A percentile compares a stretch with the other conserved stretches of the same genome.
phyloP scores from a whole-genome alignment of 2,888 invertebrate genomes.

The Camptogramma bilineatum region DNA sequence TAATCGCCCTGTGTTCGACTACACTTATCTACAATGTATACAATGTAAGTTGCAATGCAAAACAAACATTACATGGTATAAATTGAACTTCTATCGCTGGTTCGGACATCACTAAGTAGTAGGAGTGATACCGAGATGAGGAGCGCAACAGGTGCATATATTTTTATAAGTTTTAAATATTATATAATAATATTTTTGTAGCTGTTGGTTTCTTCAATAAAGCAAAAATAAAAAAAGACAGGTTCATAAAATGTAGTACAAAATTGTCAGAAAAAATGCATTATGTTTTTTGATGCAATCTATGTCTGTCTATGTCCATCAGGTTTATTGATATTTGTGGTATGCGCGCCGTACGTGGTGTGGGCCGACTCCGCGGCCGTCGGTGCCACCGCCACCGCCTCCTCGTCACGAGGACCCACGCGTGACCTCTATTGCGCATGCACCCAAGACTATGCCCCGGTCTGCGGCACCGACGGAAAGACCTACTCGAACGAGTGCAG shows the following conservation, averaged over 20 bases:
- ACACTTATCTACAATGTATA: neutral
- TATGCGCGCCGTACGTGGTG: conserved; percentile 22
- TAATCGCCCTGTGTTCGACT: conserved; percentile 18
- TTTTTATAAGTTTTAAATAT: neutral
- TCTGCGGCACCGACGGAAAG: conserved; percentile 54
- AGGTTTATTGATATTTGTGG: conserved; percentile 24
- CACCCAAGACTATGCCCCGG: conserved; percentile 36
- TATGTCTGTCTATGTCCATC: neutral
- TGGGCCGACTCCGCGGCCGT: conserved; percentile 2
- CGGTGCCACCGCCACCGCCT: conserved; percentile 10
- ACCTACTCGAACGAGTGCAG: conserved; percentile 52
- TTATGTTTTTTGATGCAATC: neutral
- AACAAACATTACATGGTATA: conserved; percentile 30
- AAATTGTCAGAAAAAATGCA: no score
- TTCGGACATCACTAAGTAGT: neutral
- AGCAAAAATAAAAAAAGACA: no score
- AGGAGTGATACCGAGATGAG: conserved; percentile 19
- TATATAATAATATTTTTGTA: no score
- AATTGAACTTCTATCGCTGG: neutral
- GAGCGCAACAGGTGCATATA: conserved; percentile 14
- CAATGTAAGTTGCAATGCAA: neutral
- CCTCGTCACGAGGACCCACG: neutral
- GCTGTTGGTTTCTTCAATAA: no score
- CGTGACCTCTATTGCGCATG: conserved; percentile 16
- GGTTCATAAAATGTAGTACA: no score